A percentile compares a stretch with the other conserved stretches of the same genome.
Evolutionary conservation across 2,113 vertebrate species (phyloP).

Genomic region (Eubucco bourcierii): DNA sequence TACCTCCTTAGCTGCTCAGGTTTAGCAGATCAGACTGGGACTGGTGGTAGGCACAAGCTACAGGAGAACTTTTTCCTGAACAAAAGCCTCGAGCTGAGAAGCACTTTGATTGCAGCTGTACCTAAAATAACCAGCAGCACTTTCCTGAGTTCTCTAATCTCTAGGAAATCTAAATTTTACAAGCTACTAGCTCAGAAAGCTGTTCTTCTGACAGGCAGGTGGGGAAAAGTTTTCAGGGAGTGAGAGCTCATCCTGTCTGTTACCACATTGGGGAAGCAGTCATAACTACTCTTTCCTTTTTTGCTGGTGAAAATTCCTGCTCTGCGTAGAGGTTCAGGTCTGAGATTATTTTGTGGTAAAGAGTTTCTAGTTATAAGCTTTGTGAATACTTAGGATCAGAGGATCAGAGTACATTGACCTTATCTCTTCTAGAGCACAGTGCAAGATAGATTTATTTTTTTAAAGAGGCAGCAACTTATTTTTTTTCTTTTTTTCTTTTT

Average conservation of each 20-base stretch:
- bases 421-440: slow-evolving; percentile 43
- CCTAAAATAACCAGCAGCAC: slow-evolving; percentile 16
- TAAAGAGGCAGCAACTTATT: slow-evolving; percentile 25
- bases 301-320: slow-evolving; percentile 41
- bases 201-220: neutral
- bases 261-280: neutral
- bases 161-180: neutral
- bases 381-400: neutral
- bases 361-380: neutral
- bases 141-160: slow-evolving; percentile 1
- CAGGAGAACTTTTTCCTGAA: neutral
- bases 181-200: slow-evolving; percentile 4
- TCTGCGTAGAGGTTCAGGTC: neutral
- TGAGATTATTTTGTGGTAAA: slow-evolving; percentile 23
- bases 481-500: neutral
- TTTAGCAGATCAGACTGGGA: slow-evolving; percentile 42
- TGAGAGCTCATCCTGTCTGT: neutral
- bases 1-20: slow-evolving; percentile 71
- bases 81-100: slow-evolving; percentile 28
- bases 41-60: slow-evolving; percentile 8
- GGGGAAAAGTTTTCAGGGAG: neutral
- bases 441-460: slow-evolving; percentile 35
- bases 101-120: neutral
- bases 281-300: neutral
- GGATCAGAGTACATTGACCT: neutral